Base-by-base conservation (phyloP, 2,113 vertebrate genomes). In the Nesoenas mayeri region DNA sequence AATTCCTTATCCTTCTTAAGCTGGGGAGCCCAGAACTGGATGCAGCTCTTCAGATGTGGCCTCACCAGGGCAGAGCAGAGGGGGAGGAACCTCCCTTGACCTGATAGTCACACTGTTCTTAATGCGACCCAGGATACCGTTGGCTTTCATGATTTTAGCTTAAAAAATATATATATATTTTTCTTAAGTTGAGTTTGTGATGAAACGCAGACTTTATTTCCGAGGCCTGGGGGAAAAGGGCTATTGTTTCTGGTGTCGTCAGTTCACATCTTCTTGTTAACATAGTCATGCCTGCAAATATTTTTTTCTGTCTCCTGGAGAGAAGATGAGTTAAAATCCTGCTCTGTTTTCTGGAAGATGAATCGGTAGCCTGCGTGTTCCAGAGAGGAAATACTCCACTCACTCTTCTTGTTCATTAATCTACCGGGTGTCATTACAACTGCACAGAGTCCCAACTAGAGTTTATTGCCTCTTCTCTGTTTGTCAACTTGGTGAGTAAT, bases 161-260 rank as follows among this genome's bases (percentile, higher is more conserved):
- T 0, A 26, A 36, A 56, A 50, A 54, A 7, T 1, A 34, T 20
- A 1, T 47, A 44, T 44, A 8, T 44, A 51, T 65, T 73, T 47
- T 25, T 78, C 50, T 26, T 65, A 54, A 85, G 3, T 0, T 60
- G 47, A 64, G 32, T 38, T 69, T 79, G 24, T 14, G 24, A 44
- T 64, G 62, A 73, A 96, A 48, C 20, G 22, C 15, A 53, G 24
- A 15, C 4, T 57, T 81, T 42, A 28, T 36, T 71, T 38, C 53
- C 79, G 86, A 83, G 34, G 19, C 58, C 15, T 51, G 5, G 16
- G 29, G 65, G 11, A 25, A 51, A 78, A 79, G 8, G 6, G 6
- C 15, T 75, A 9, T 20, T 69, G 12, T 82, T 91, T 61, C 54
- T 17, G 4, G 14, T 42, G 28, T 11, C 2, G 0, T 29, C 28